Conservation (phyloP, 2,113 vertebrate genomes). For the Caloenas nicobarica region DNA sequence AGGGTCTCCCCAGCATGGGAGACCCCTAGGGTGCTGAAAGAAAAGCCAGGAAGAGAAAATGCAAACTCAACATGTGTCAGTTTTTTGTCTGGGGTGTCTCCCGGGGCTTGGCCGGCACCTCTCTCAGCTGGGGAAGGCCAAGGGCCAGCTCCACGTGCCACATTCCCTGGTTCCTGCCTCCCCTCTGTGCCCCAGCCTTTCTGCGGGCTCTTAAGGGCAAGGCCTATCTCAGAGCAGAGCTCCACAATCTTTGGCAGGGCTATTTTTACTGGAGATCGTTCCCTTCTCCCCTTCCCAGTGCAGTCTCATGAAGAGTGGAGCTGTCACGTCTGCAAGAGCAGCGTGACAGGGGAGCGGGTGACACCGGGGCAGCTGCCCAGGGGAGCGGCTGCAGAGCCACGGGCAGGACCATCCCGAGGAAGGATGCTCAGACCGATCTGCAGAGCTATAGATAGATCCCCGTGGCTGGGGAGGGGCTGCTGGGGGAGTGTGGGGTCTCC, state of each 20-base stretch:
- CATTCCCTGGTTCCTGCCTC: background rate
- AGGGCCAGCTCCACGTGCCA: background rate
- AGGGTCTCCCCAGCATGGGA: rapidly evolving
- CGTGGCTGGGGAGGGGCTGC: background rate
- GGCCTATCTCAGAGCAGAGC: background rate
- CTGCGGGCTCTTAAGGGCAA: background rate
- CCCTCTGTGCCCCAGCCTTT: background rate
- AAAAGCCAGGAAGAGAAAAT: background rate
- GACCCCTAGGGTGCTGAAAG: background rate
- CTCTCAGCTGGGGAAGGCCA: background rate
- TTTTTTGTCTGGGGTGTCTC: background rate
- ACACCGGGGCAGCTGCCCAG: background rate
- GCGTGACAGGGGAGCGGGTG: background rate
- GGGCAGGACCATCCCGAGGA: background rate
- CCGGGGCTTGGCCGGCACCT: background rate
- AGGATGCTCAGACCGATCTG: background rate
- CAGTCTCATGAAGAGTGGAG: background rate
- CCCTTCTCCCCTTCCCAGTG: background rate
- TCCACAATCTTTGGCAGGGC: background rate
- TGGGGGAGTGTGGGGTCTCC: background rate
- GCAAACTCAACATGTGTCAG: background rate
- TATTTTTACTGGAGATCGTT: background rate
- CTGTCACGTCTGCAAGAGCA: background rate
- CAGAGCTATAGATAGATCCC: background rate
- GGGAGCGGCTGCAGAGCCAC: background rate